Base-by-base conservation (phyloP, 2,888 invertebrate genomes). In the Labia minor region DNA sequence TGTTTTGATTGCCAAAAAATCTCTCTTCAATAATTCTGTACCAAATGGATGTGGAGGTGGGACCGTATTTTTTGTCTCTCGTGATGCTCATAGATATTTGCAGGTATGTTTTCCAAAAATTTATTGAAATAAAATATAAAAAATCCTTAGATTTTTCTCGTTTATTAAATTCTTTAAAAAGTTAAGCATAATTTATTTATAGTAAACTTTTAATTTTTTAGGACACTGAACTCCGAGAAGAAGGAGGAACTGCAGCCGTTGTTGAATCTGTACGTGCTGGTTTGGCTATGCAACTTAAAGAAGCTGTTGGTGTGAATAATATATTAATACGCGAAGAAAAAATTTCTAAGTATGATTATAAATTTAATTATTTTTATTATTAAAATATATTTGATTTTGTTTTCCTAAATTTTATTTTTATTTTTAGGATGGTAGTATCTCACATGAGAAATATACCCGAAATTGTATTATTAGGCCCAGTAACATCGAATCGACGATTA, bases 191-290 rank as follows among this genome's bases (percentile, higher is more conserved):
- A 21, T 64, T 18, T 64, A 11, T 21, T n/a, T n/a, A n/a, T n/a
- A n/a, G n/a, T 6, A 61, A 19, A 2, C 19, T 33, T 33, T 33
- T 33, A 8, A 33, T 33, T 69, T 77, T 78, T 8, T 75, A 82
- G 78, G 84, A 84, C 72, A 81, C 83, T 11, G 85, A 86, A 73
- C 76, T 82, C 61, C 79, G 84, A 69, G 87, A 92, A 73, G 93
- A 93, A 78, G 87, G 87, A 71, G 83, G 90, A 10, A 87, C 87
- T 14, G 87, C 87, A 64, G 87, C 88, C 63, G 87, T 90, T 37
- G 85, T 91, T 3, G 92, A 91, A 74, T 87, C 89, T 0, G 88
- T 95, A 61, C 80, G 95, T 70, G 88, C 91, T 8, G 93, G 94
- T 0, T 81, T 95, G 62, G 92, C 87, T 14, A 86, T 94, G 80